Evolutionary conservation across 2,113 vertebrate species (phyloP).

Genomic region (Hassar affinis): DNA sequence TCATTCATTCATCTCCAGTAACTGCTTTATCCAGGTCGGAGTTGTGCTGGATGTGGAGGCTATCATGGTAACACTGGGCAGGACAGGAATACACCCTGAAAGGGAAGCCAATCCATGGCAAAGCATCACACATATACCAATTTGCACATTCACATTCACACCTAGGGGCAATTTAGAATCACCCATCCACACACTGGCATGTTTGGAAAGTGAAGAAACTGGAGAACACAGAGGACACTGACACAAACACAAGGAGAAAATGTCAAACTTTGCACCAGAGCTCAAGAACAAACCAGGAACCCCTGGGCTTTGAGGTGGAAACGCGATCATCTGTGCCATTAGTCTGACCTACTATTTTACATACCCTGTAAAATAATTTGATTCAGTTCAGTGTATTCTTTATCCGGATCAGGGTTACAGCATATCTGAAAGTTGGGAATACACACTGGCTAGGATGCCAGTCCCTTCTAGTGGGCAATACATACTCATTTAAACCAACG

Average conservation of each 20-base stretch:
- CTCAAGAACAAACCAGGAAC: not conserved
- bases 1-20: not conserved
- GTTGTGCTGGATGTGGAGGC: not conserved
- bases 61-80: not conserved
- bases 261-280: not conserved
- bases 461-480: not conserved
- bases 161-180: not conserved
- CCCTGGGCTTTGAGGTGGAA: not conserved
- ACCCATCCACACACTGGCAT: constrained; percentile 6
- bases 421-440: not conserved
- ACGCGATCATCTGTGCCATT: not conserved
- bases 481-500: not conserved
- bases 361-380: not conserved
- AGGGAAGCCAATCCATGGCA: not conserved
- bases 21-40: not conserved
- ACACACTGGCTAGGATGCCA: not conserved
- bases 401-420: not conserved
- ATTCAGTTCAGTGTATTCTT: not conserved
- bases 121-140: not conserved
- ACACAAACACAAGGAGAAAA: not conserved
- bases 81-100: not conserved
- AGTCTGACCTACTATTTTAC: not conserved
- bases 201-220: not conserved
- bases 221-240: not conserved
- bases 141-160: not conserved